Conservation (phyloP, 2,797 vertebrate genomes). For the Sebastes cheni region DNA sequence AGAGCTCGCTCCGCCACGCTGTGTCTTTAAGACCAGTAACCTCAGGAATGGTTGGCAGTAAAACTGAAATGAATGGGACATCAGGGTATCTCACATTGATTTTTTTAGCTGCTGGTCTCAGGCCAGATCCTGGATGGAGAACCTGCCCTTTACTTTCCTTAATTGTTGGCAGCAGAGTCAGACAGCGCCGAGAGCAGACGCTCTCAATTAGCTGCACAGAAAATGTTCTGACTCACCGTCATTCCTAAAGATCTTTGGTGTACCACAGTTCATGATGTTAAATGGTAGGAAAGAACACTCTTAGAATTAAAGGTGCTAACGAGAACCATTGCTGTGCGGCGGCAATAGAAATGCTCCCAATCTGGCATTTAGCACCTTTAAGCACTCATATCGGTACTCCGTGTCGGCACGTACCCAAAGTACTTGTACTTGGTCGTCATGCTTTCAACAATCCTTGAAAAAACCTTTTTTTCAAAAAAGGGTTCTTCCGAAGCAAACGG, state of each 20-base stretch:
- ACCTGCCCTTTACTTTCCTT: slow-evolving; percentile 49
- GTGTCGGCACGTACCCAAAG: no score
- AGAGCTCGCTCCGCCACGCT: not conserved
- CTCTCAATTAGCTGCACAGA: slow-evolving; percentile 1
- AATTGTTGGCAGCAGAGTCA: slow-evolving; percentile 56
- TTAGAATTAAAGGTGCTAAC: not conserved
- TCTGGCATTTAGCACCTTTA: no score
- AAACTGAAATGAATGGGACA: not conserved
- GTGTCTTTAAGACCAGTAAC: slow-evolving; percentile 13
- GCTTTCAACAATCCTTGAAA: no score
- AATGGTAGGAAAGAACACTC: not conserved
- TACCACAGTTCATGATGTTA: not conserved
- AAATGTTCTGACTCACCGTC: not conserved
- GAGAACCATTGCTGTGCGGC: rapidly evolving
- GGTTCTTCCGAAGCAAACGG: not conserved
- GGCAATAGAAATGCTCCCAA: no score
- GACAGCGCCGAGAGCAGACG: not conserved
- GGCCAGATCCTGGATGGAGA: slow-evolving; percentile 24
- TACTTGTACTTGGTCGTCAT: no score
- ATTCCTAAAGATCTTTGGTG: not conserved
- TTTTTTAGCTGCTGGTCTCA: slow-evolving; percentile 23
- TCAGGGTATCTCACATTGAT: slow-evolving; percentile 45
- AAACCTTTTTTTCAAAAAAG: not conserved
- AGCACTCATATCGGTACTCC: no score
- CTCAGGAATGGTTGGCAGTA: slow-evolving; percentile 5